Base-by-base conservation (phyloP, 1,140 invertebrate genomes). In the Musca vetustissima region DNA sequence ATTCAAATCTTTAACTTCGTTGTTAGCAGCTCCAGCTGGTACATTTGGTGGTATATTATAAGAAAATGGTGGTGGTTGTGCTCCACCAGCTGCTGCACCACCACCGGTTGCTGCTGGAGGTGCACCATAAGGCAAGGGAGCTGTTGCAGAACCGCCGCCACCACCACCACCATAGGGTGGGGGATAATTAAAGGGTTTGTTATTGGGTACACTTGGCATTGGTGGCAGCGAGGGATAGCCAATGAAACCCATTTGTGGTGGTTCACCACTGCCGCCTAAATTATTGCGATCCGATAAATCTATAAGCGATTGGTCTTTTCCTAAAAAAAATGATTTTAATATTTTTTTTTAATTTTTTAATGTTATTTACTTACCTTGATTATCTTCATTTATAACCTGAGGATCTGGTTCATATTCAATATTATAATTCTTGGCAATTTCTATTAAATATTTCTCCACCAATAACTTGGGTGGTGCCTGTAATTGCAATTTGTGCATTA, bases 401-500 rank as follows among this genome's bases (percentile, higher is more conserved):
- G 93, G 92, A 89, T 98, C 96, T 17, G 97, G 95, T 73, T 93
- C 92, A 83, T 98, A 98, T 55, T 91, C 88, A 55, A 98, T 89
- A 83, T 95, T 92, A 77, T 96, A 97, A 82, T 93, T 95, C 79
- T 95, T 98, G 4, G 97, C 95, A 73, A 99, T 99, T 85, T 98
- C 97, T 74, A 96, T 92, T 21, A 96, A 83, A 85, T 97, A 98
- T 77, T 94, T 95, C 82, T 99, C 98, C 53, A 99, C 93, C 11
- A 99, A 85, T 66, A 98, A 84, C 82, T 98, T 98, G 0, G 96
- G 95, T 3, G 98, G 98, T 50, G 96, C 95, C 76, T 98, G 95
- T 3, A 99, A 91, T 48, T 93, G 91, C 81, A 99, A 86, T 85
- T 99, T 99, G 76, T 98, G 94, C 82, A 97, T 96, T 7, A 99